A percentile compares a stretch with the other conserved stretches of the same genome.
phyloP scores from a whole-genome alignment of 2,797 vertebrate species.

The Salarias fasciatus region DNA sequence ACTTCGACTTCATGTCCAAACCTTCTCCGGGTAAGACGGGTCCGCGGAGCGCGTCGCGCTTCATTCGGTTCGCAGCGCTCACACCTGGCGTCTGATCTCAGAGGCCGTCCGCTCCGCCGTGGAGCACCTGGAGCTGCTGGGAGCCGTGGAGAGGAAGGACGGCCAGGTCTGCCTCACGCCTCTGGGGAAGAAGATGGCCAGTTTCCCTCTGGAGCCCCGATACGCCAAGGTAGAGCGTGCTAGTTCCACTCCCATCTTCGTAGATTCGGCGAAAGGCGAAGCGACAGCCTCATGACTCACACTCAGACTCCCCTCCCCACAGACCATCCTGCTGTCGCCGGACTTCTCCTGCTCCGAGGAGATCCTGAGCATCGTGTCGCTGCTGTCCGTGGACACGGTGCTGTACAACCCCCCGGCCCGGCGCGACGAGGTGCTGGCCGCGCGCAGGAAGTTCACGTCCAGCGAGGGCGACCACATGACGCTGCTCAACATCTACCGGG shows the following conservation, averaged over 20 bases:
- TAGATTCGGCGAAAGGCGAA: background rate
- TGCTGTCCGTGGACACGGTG: conserved; percentile 94
- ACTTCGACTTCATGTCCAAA: conserved; percentile 98
- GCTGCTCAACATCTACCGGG: conserved; percentile 91
- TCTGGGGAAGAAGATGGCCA: conserved; percentile 95
- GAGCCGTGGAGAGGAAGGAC: conserved; percentile 89
- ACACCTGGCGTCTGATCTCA: conserved; percentile 47
- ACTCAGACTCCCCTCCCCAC: conserved; percentile 23
- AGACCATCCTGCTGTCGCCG: conserved; percentile 93
- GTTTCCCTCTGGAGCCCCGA: conserved; percentile 94
- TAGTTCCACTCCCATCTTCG: background rate
- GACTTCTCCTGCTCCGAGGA: conserved; percentile 94
- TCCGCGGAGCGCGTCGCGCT: no score
- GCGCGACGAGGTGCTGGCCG: conserved; percentile 88
- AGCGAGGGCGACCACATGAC: conserved; percentile 96
- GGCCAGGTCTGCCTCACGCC: conserved; percentile 87
- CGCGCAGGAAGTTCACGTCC: conserved; percentile 91
- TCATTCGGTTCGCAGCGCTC: no score
- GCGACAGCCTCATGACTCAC: background rate
- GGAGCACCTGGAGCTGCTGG: conserved; percentile 91
- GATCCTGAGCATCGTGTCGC: conserved; percentile 91
- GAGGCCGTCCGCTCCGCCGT: conserved; percentile 90
- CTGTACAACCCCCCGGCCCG: conserved; percentile 90
- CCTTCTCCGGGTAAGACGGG: conserved; percentile 89
- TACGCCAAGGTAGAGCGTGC: conserved; percentile 90